phyloP scores from a whole-genome alignment of 1,140 invertebrate species.

The Drosophila sucinea region DNA sequence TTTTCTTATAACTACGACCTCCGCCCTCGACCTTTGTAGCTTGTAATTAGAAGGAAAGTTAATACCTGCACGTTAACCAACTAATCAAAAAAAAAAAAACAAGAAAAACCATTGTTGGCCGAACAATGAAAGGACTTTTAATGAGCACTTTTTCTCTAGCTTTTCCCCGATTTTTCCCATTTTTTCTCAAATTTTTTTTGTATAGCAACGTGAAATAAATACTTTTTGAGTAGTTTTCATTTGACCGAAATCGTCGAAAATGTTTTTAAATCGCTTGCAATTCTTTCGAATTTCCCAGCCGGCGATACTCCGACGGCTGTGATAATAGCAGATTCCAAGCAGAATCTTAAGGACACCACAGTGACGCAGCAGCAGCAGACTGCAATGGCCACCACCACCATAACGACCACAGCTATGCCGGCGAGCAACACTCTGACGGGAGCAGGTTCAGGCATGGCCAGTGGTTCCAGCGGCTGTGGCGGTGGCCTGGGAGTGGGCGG shows the following conservation, averaged over 20 bases:
- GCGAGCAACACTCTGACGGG: conserved; percentile 40
- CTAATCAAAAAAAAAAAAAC: neutral
- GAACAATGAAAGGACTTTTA: conserved; percentile 6
- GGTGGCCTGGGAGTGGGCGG: conserved; percentile 48
- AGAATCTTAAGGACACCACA: conserved; percentile 81
- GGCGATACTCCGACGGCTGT: conserved; percentile 81
- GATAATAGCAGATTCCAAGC: conserved; percentile 82
- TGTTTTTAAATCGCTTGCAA: neutral
- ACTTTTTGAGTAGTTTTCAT: neutral
- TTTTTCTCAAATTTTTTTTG: neutral
- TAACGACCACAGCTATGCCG: conserved; percentile 66
- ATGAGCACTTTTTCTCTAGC: conserved; percentile 6
- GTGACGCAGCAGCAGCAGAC: conserved; percentile 55
- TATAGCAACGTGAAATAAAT: neutral
- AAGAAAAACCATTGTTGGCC: neutral
- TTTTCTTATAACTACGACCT: neutral
- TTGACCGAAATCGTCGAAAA: neutral
- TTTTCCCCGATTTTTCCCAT: neutral
- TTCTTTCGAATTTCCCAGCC: conserved; percentile 46
- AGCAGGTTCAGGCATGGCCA: conserved; percentile 31
- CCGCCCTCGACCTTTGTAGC: conserved; percentile 16
- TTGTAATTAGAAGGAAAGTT: conserved; percentile 25
- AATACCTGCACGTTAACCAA: conserved; percentile 12
- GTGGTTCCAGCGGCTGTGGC: conserved; percentile 27
- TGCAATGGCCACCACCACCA: conserved; percentile 71